Base-by-base conservation (phyloP, 2,797 vertebrate genomes). In the Typhlichthys eigenmanni region DNA sequence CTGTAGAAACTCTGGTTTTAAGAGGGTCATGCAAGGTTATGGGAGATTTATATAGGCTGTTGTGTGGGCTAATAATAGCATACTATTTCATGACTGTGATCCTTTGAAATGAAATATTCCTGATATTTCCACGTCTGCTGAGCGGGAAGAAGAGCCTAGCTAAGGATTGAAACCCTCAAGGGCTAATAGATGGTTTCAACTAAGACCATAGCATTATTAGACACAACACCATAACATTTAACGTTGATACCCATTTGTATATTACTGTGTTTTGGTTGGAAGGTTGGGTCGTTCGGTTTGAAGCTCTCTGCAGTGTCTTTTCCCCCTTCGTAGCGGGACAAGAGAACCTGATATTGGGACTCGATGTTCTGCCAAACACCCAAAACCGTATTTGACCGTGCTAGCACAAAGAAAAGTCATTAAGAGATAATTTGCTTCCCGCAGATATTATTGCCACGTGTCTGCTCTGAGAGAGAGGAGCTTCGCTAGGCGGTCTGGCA, bases 201-300 rank as follows among this genome's bases (percentile, higher is more conserved):
- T 57, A 56, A 69, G 60, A 69, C 24, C 63, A 70, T 69, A 59
- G 64, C 65, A 14, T 76, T 72, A 82, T 84, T 79, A 61, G 64
- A 82, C 69, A 3, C 52, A 78, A 79, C 83, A 80, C 69, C 29
- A 50, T 72, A 45, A 82, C 80, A 82, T 79, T 81, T 55, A 63
- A 75, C 58, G 73, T 78, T 79, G 68, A 78, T 81, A 79, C 84
- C 69, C 74, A 72, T 75, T 64, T 17, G 38, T 68, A 55, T 69
- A 66, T 81, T 53, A 47, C 59, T 38, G 57, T 85, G 64, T 88
- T 87, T 86, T 48, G 62, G 64, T 88, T 87, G 79, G 81, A 85
- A 46, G 60, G 51, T 61, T 63, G 63, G 13, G 16, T 24, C 68
- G 13, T 76, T 72, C 56, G 66, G 67, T 75, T 64, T 3, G 66